Evolutionary conservation across 2,113 vertebrate species (phyloP), one percentile per base, ranked within the genome.

Genomic region (Brachypteracias leptosomus): DNA sequence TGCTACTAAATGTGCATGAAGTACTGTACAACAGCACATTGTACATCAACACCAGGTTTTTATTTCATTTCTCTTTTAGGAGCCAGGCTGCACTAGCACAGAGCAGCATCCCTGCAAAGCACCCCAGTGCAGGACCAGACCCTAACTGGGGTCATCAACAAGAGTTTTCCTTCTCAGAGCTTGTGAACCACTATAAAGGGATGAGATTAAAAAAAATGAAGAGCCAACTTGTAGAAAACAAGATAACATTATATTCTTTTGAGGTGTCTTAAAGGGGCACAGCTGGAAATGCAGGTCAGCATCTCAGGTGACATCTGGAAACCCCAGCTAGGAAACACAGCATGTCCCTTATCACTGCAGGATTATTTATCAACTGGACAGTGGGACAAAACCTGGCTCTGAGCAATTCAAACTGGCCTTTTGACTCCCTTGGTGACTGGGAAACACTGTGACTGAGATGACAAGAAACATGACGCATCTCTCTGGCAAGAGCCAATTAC

Each of bases 1-100:
- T 31, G 71, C 65, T 74, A 57, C 67, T 90, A 93, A 95, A 89
- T 29, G 92, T 33, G 33, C 47, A 55, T 42, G 74, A 80, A 55
- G 73, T 7, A 26, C 33, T 2, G 26, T 4, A 20, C 59, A 77
- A 71, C 83, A 90, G 61, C 72, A 35, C 36, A 24, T 10, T 0
- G 3, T 44, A 49, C 65, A 13, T 0, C 22, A 89, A 61, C 59
- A 26, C 14, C 3, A 21, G 25, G 5, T 55, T 75, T 71, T 57
- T 18, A 40, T 49, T 86, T 52, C 8, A 38, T 51, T 63, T 15
- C 38, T 54, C 40, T 47, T 63, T 74, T 17, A 82, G 65, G 42
- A 92, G 63, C 13, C 42, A 24, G 59, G 85, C 65, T 66, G 22
- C 15, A 7, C n/a, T 6, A 35, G 59, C 61, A 47, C 47, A 46